Evolutionary conservation across 2,888 invertebrate species (phyloP), one percentile per base, ranked within the genome.

Genomic region (Lysandra coridon): DNA sequence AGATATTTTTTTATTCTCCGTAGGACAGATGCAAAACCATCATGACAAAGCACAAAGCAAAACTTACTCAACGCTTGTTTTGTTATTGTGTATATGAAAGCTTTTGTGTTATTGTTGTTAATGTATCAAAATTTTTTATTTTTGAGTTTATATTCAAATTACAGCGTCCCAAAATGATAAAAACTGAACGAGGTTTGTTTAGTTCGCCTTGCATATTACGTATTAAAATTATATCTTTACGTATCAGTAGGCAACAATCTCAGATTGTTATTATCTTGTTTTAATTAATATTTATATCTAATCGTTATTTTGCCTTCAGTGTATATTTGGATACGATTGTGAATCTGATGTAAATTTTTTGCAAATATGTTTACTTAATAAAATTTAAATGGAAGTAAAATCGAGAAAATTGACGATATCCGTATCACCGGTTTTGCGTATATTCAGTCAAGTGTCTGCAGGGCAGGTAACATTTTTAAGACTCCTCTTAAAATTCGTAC

Each of bases 401-500:
- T 84, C 86, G 4, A 83, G 86, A 44, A 85, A 86, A 4, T 82
- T 89, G 1, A 87, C 89, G 73, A 84, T 90, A 40, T 87, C 89
- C 1, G 88, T 93, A 81, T 84, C 90, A 78, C 92, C 93, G 2
- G 87, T 92, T 1, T 85, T 93, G 40, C 84, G 92, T 75, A 89
- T 93, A 75, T 92, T 93, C 82, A 92, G 88, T 23, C 89, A 91
- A 87, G 92, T 90, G 14, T 87, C 93, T 0, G 86, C 93, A 0
- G 87, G 87, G 12, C 93, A 93, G 92, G 93, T 93, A 85, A 78
- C 23, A 23, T 0, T 17, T 73, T 44, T 49, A 60, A 44, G 33
- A 62, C 1, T 80, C 33, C 69, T 75, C 4, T 2, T 44, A 30
- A 10, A 23, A 75, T 12, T 12, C 14, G 53, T 53, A 53, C 10